These are phyloP conservation scores for Tachyglossus aculeatus DNA, from an alignment of 2,797 vertebrate genomes.

Conservation along the genomic window DNA sequence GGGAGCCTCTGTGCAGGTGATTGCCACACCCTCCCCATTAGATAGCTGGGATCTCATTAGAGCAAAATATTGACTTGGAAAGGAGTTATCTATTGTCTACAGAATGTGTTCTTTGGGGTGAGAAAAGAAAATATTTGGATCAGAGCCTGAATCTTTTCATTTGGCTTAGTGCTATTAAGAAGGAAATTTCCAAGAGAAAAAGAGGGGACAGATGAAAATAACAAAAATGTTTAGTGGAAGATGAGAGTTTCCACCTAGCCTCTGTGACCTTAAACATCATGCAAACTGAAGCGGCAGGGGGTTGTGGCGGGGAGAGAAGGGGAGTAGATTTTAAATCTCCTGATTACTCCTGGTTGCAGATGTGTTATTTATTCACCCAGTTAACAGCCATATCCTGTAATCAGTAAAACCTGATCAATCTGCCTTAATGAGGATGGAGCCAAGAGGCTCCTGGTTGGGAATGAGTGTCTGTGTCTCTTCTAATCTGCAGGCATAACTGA, in stretches of 20 bases:
- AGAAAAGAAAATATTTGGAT: background rate
- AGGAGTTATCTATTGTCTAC: background rate
- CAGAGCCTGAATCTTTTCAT: background rate
- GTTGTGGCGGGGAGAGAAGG: background rate
- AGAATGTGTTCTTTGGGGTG: background rate
- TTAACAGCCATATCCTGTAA: slow-evolving; percentile 73
- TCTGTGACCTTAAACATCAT: too few relatives aligned
- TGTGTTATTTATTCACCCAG: slow-evolving; percentile 67
- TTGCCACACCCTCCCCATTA: too few relatives aligned
- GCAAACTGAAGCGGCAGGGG: too few relatives aligned
- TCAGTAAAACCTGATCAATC: slow-evolving; percentile 72
- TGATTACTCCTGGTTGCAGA: slow-evolving; percentile 47
- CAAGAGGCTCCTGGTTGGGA: slow-evolving; percentile 63
- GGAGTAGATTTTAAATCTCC: slow-evolving; percentile 45
- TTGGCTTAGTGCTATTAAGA: background rate
- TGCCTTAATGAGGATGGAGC: slow-evolving; percentile 68
- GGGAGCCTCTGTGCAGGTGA: too few relatives aligned
- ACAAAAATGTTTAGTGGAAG: background rate
- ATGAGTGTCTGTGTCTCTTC: slow-evolving; percentile 60
- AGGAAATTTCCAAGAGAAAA: background rate
- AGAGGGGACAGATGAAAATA: background rate
- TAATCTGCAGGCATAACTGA: slow-evolving; percentile 50
- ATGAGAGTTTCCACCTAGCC: background rate
- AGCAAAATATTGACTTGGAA: background rate
- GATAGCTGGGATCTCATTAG: background rate